A percentile compares a stretch with the other conserved stretches of the same genome.
Evolutionary conservation across 2,113 vertebrate species (phyloP).

Genomic region (Grallaria varia): DNA sequence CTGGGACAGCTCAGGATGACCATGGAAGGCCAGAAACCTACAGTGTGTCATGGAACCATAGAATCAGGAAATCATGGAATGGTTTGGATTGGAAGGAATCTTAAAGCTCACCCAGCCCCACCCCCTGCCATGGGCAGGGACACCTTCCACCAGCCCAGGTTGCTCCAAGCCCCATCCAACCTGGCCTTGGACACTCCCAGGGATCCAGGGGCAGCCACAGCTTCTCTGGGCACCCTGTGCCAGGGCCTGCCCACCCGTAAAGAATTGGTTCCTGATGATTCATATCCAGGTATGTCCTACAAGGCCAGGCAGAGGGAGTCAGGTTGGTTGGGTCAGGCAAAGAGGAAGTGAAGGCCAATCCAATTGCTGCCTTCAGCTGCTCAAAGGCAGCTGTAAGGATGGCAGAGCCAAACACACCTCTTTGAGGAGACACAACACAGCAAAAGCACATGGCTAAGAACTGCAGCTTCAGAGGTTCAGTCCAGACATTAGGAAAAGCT

Average conservation of each 20-base stretch:
- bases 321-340: neutral
- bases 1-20: neutral
- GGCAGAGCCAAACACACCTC: neutral
- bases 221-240: neutral
- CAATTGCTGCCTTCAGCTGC: neutral
- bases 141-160: neutral
- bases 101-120: fast-evolving
- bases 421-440: neutral
- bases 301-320: neutral
- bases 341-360: neutral
- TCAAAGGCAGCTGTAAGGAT: neutral
- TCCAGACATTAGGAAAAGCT: neutral
- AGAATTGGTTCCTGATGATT: neutral
- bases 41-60: neutral
- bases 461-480: neutral
- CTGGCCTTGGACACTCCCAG: neutral
- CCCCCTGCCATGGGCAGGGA: neutral
- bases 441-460: neutral
- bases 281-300: neutral
- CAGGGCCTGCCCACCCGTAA: neutral
- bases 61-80: neutral
- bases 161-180: neutral
- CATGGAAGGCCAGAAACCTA: neutral
- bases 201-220: neutral
- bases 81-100: neutral